Evolutionary conservation across 53 echinoderm and acorn worm species (phyloP).

Genomic region (Stichopus horrens): DNA sequence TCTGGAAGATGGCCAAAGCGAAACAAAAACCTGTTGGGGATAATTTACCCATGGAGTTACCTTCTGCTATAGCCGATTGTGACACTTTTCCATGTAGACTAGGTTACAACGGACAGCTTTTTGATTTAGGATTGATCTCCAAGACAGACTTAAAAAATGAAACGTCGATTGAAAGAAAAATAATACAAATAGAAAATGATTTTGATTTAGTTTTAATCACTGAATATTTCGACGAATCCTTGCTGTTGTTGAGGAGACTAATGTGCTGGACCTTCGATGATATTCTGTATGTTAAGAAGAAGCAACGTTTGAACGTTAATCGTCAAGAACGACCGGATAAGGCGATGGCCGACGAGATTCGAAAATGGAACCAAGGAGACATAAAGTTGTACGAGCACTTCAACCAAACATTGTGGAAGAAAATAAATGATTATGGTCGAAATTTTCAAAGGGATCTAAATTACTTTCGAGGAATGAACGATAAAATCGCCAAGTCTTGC

Average conservation of each 20-base stretch:
- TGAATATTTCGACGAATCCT: slow-evolving; percentile 35
- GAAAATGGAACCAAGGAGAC: slow-evolving; percentile 18
- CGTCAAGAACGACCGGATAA: background rate
- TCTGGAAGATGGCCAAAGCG: background rate
- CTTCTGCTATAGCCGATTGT: background rate
- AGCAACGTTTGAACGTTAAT: background rate
- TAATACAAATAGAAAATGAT: background rate
- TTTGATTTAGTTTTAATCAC: slow-evolving; percentile 13
- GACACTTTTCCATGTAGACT: background rate
- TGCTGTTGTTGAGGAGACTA: slow-evolving; percentile 12
- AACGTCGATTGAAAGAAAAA: background rate
- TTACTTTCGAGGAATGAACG: background rate
- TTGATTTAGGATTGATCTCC: slow-evolving; percentile 19
- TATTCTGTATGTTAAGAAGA: slow-evolving; percentile 23
- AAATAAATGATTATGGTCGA: slow-evolving; percentile 14
- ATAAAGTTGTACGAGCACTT: background rate
- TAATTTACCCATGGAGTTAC: background rate
- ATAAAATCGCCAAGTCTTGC: too few relatives aligned
- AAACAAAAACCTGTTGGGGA: background rate
- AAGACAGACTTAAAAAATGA: background rate
- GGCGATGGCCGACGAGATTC: background rate
- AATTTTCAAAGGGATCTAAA: background rate
- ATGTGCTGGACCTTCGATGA: slow-evolving; percentile 27
- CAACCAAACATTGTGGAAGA: slow-evolving; percentile 13
- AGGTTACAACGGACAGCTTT: slow-evolving; percentile 6